phyloP scores from a whole-genome alignment of 2,888 invertebrate species.

The Gari tellinella region DNA sequence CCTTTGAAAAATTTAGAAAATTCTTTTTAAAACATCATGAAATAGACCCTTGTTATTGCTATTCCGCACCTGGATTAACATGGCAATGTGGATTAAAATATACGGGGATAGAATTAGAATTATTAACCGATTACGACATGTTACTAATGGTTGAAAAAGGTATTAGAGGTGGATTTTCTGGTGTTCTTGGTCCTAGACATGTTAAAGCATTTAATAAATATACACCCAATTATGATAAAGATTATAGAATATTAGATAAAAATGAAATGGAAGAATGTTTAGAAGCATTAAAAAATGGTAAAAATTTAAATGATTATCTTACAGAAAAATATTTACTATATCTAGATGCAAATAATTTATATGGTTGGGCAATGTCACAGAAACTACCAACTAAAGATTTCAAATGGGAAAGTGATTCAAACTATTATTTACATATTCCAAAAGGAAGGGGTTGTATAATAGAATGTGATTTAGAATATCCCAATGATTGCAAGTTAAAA shows the following conservation, averaged over 20 bases:
- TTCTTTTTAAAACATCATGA: too few relatives aligned
- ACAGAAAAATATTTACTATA: slow-evolving; percentile 6
- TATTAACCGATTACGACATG: slow-evolving; percentile 3
- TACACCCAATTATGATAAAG: too few relatives aligned
- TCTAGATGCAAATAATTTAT: slow-evolving; percentile 36
- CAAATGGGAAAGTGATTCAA: slow-evolving; percentile 51
- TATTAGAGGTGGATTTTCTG: slow-evolving; percentile 9
- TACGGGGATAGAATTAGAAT: slow-evolving; percentile 5
- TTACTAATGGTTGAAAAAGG: slow-evolving; percentile 16
- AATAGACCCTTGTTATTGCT: too few relatives aligned
- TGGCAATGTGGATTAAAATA: too few relatives aligned
- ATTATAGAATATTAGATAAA: too few relatives aligned
- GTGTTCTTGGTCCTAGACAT: not conserved
- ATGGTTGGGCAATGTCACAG: slow-evolving; percentile 74
- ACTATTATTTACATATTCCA: not conserved
- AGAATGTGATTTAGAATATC: slow-evolving; percentile 18
- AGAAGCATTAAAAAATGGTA: too few relatives aligned
- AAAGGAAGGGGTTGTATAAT: slow-evolving; percentile 5
- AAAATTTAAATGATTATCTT: too few relatives aligned
- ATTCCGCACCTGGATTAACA: too few relatives aligned
- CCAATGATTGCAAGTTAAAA: slow-evolving; percentile 5
- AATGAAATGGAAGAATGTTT: too few relatives aligned
- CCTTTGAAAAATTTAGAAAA: too few relatives aligned
- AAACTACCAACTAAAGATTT: slow-evolving; percentile 71
- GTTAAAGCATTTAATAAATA: slow-evolving; percentile 1